Evolutionary conservation across 2,888 invertebrate genomes (phyloP), one percentile per base, ranked within the genome.

Genomic region (Heliconius ethilla): DNA sequence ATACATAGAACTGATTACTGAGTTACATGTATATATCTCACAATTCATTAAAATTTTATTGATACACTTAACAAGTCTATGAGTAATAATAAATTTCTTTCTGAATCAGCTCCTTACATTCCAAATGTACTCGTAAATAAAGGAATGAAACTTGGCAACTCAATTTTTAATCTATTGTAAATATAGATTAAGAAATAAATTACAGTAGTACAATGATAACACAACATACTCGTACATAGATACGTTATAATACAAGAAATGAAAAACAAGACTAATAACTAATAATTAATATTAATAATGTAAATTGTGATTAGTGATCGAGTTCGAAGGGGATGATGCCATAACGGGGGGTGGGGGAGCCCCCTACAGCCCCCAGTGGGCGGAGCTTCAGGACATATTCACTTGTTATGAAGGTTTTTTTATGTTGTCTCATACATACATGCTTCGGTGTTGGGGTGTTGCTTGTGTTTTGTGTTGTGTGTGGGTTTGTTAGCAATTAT

Each of bases 361-460:
- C 22, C 37, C n/a, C 37, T 67, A 70, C 77, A 75, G 83, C 76
- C 69, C 82, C 77, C 82, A 83, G 66, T 86, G 85, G 86, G 80
- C 81, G 25, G 85, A 85, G 33, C 83, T 85, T 33, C 82, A 81
- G 70, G 84, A 85, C 62, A 80, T 86, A 70, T 84, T 85, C 81
- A 65, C 82, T 40, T 78, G 80, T 51, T 84, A 83, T 79, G 81
- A 83, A 85, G 85, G 85, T 85, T 33, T 40, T 37, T 63, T 25
- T 59, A 59, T 75, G 70, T 73, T 70, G 55, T 66, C 18, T 22
- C 33, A 75, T 75, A 66, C 75, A 29, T 70, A 15, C 29, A 70
- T 73, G 81, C 81, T 83, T 80, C 73, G 81, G 83, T 82, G 82
- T 79, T 75, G 82, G 83, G 79, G 27, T 77, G 76, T 82, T 80